Percentiles rank a stretch among this genome's conserved stretches.
phyloP scores from a whole-genome alignment of 2,888 invertebrate species.

The Perdita meconis region DNA sequence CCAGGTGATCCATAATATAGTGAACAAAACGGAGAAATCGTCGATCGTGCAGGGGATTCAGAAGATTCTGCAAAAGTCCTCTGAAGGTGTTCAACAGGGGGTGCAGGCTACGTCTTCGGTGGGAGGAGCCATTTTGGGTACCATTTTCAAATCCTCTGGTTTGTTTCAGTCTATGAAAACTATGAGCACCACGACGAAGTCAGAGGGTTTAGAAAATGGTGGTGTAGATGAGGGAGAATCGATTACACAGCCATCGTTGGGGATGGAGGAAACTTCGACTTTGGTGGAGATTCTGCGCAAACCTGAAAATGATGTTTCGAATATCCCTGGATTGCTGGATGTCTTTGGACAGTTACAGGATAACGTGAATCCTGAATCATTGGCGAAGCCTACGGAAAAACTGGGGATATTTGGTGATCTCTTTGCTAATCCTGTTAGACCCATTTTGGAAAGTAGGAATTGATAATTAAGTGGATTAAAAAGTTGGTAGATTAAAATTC shows the following conservation, averaged over 20 bases:
- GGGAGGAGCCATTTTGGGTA: neutral
- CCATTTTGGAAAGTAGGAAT: too few species aligned
- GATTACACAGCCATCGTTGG: neutral
- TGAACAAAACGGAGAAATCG: conserved; percentile 31
- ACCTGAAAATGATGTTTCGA: conserved; percentile 20
- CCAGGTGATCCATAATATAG: conserved; percentile 33
- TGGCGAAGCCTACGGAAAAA: conserved; percentile 31
- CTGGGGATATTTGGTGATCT: conserved; percentile 52
- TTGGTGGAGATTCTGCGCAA: conserved; percentile 2
- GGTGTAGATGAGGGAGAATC: neutral
- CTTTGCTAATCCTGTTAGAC: conserved; percentile 43
- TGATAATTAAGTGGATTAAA: neutral
- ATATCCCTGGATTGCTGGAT: conserved; percentile 4
- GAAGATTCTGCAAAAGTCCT: conserved; percentile 19
- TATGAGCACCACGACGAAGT: neutral
- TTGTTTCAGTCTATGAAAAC: neutral
- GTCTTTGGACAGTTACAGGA: neutral
- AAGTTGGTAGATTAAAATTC: too few species aligned
- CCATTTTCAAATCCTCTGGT: conserved; percentile 1
- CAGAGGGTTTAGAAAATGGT: neutral
- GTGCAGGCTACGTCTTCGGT: too few species aligned
- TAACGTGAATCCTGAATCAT: conserved; percentile 3
- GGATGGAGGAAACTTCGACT: neutral
- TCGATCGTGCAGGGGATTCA: conserved; percentile 33
- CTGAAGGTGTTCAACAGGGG: conserved; percentile 18